Conservation (phyloP, 2,113 vertebrate species). For the Oreochromis tanganicae region DNA sequence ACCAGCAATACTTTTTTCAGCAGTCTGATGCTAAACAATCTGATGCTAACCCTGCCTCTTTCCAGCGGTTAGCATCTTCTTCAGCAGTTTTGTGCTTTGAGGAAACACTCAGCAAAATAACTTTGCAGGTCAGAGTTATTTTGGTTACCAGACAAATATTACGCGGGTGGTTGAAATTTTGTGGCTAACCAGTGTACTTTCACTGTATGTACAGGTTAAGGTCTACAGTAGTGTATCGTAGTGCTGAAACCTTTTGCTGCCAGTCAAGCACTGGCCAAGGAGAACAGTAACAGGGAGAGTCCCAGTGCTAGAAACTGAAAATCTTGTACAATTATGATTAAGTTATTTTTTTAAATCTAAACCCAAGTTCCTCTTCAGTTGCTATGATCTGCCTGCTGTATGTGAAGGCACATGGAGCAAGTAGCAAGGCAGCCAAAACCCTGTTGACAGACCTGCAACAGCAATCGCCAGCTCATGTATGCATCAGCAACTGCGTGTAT, state of each 20-base stretch:
- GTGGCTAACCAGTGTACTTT: not conserved
- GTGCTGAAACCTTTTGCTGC: not conserved
- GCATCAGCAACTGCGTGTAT: not conserved
- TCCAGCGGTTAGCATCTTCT: not conserved
- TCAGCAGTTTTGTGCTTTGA: not conserved
- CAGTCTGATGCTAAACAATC: not conserved
- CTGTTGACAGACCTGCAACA: not conserved
- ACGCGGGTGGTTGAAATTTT: not conserved
- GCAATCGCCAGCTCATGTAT: not conserved
- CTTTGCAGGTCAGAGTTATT: not conserved
- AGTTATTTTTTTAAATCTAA: slow-evolving; percentile 29
- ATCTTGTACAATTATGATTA: slow-evolving; percentile 47
- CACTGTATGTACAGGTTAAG: not conserved
- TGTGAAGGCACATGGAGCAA: slow-evolving; percentile 44
- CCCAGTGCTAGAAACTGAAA: slow-evolving; percentile 25
- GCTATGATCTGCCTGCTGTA: slow-evolving; percentile 44
- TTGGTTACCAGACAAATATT: not conserved
- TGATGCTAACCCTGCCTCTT: not conserved
- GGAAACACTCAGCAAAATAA: not conserved
- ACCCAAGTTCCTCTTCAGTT: slow-evolving; percentile 53
- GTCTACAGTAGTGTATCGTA: not conserved
- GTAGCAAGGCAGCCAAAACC: slow-evolving; percentile 9
- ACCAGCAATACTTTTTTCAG: not conserved
- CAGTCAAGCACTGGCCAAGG: not conserved
- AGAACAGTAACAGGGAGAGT: not conserved